Evolutionary conservation across 2,113 vertebrate genomes (phyloP).

Genomic region (Carettochelys insculpta): DNA sequence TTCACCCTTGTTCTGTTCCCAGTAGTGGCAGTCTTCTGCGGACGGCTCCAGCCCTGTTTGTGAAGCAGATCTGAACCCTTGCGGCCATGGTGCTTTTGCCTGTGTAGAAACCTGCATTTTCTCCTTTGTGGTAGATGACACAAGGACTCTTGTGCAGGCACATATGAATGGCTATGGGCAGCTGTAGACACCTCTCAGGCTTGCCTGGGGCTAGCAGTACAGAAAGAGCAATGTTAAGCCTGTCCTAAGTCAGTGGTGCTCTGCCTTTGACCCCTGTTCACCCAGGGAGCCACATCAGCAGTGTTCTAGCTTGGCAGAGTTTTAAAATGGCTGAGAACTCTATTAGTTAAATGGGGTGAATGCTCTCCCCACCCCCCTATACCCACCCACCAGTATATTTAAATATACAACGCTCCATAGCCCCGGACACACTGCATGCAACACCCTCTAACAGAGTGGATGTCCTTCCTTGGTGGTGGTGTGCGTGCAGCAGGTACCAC

Average conservation of each 20-base stretch:
- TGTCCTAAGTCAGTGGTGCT: background rate
- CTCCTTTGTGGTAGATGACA: background rate
- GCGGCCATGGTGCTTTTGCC: background rate
- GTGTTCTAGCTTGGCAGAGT: background rate
- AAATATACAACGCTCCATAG: rapidly evolving
- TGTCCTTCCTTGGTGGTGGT: no score
- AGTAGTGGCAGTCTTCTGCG: background rate
- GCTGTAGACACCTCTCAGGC: background rate
- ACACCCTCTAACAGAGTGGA: no score
- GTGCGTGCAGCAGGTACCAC: no score
- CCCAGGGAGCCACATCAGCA: background rate
- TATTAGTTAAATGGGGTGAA: background rate
- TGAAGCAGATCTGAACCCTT: background rate
- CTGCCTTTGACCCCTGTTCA: background rate
- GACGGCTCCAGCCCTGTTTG: background rate
- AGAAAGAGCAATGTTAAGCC: background rate
- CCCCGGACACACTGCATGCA: no score
- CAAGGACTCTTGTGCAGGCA: background rate
- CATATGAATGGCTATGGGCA: background rate
- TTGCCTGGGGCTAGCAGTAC: background rate
- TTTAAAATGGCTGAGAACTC: background rate
- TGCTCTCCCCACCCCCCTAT: background rate
- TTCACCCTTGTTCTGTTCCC: background rate
- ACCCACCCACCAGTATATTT: rapidly evolving
- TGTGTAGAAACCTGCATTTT: background rate